A percentile compares a stretch with the other conserved stretches of the same genome.
phyloP scores from a whole-genome alignment of 2,888 invertebrate species.

The Eupithecia vulgata region DNA sequence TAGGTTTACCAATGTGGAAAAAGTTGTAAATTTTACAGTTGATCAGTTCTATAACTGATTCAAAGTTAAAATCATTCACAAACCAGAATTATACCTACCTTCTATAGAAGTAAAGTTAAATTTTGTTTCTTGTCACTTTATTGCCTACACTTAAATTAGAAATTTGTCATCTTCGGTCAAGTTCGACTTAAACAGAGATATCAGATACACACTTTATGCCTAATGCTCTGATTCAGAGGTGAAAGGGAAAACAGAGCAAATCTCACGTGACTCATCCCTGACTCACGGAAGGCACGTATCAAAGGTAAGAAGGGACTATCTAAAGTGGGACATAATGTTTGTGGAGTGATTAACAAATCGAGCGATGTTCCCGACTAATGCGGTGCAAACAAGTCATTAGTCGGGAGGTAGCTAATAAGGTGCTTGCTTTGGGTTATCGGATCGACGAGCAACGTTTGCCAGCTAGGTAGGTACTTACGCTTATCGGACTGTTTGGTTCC shows the following conservation, averaged over 20 bases:
- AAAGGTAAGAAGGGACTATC: conserved; percentile 43
- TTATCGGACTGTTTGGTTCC: background rate
- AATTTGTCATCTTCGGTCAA: conserved; percentile 39
- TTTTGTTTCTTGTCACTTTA: conserved; percentile 30
- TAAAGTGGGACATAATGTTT: conserved; percentile 46
- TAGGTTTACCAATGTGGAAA: background rate
- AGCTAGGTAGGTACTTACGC: background rate
- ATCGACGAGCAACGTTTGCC: conserved; percentile 43
- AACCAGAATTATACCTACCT: background rate
- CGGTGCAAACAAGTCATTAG: conserved; percentile 70
- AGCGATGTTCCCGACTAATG: conserved; percentile 47
- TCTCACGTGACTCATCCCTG: conserved; percentile 54
- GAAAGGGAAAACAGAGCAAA: conserved; percentile 55
- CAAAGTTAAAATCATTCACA: background rate
- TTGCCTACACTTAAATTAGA: conserved; percentile 42
- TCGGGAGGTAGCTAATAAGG: conserved; percentile 46
- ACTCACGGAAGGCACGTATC: conserved; percentile 41
- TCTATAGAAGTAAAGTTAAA: conserved; percentile 2
- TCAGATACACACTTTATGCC: conserved; percentile 39
- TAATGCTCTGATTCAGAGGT: conserved; percentile 55
- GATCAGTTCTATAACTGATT: background rate
- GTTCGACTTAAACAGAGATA: conserved; percentile 32
- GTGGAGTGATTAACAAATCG: conserved; percentile 59
- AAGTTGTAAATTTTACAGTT: background rate
- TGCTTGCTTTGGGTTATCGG: conserved; percentile 49